Base-by-base conservation (phyloP, 2,888 invertebrate species). In the Drosophila diplacantha region DNA sequence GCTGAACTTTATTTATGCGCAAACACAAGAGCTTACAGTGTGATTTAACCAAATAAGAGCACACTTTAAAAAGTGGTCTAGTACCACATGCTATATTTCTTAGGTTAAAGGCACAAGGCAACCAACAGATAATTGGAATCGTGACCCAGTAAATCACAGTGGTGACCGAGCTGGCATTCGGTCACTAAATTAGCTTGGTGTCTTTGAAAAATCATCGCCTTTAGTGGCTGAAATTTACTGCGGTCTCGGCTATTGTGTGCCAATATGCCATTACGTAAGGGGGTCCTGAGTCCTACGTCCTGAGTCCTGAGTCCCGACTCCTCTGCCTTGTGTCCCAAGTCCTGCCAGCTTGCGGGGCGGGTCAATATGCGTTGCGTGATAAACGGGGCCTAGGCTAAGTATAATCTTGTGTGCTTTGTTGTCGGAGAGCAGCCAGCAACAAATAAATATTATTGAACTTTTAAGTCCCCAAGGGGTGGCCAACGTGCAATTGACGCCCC, bases 361-460 rank as follows among this genome's bases (percentile, higher is more conserved):
- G 63, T 64, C 73, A 75, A 73, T 69, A 73, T 77, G 75, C 77
- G 74, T 62, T 72, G 62, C 65, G 72, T 81, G 78, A 79, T 81
- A 74, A 73, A 79, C 73, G 76, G 63, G 59, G 62, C 53, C 57
- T 52, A 65, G 46, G 24, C 58, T 57, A 47, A 65, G 69, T 49
- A 67, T 79, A 81, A 79, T 79, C 79, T 76, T 73, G 71, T 81
- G 68, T 74, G 74, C 72, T 74, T 72, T 72, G 77, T 78, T 78
- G 81, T 71, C 79, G 78, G 67, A 79, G 81, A 79, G 76, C 79
- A 71, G 76, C 76, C 70, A 81, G 76, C 75, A 69, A 74, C 74
- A 79, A 79, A 81, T 81, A 79, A 79, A 81, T 79, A 81, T 79
- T 79, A 79, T 79, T 79, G 79, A 79, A 81, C 79, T 81, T 79